phyloP scores from a whole-genome alignment of 2,888 invertebrate species.

The Drosophila testacea region DNA sequence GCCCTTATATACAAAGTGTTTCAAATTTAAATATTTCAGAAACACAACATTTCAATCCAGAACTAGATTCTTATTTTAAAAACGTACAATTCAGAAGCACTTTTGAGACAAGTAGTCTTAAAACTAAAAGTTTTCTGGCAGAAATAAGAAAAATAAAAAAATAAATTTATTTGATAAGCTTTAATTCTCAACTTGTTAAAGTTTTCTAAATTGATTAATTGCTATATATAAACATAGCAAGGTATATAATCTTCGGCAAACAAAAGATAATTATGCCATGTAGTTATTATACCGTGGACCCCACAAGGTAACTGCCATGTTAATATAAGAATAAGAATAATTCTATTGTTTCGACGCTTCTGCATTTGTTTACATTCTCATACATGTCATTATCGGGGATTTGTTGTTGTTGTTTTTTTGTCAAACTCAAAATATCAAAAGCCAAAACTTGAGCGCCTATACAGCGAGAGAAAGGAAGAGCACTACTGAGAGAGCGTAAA shows the following conservation, averaged over 20 bases:
- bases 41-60: too few relatives aligned
- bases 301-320: slow-evolving; percentile 21
- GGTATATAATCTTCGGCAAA: background rate
- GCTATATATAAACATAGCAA: background rate
- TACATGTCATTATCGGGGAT: slow-evolving; percentile 40
- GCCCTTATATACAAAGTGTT: too few relatives aligned
- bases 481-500: background rate
- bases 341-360: slow-evolving; percentile 29
- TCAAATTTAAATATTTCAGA: too few relatives aligned
- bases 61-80: too few relatives aligned
- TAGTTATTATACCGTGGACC: slow-evolving; percentile 2
- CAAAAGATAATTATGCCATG: background rate
- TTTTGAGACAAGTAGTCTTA: too few relatives aligned
- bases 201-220: background rate
- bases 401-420: slow-evolving; percentile 35
- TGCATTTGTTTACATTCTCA: slow-evolving; percentile 74
- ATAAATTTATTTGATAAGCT: too few relatives aligned
- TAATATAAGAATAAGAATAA: slow-evolving; percentile 37
- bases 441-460: slow-evolving; percentile 33
- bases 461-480: slow-evolving; percentile 17
- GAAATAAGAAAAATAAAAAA: too few relatives aligned
- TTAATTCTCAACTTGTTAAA: background rate
- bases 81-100: too few relatives aligned
- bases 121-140: too few relatives aligned
- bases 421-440: slow-evolving; percentile 36